Evolutionary conservation across 2,888 invertebrate genomes (phyloP), one percentile per base, ranked within the genome.

Genomic region (Brachyptera putata): DNA sequence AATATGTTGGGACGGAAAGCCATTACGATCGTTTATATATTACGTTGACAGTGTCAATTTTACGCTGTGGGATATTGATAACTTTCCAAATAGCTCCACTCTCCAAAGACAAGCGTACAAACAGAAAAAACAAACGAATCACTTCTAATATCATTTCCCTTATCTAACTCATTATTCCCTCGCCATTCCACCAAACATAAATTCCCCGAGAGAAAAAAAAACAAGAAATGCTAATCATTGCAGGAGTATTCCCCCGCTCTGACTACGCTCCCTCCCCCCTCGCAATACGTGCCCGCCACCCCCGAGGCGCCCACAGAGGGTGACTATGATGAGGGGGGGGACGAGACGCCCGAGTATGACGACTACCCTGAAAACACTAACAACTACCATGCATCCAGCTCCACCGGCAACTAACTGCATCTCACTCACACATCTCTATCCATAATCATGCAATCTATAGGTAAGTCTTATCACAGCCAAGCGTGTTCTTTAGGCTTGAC

Each of bases 301-400:
- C 79, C 68, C 80, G 64, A 64, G 36, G 50, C 60, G 26, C 62
- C 64, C 36, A 25, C 53, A 46, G 64, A 64, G 36, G 58, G 43
- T 22, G 64, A 64, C 68, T 82, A 83, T 63, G 82, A 81, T 60
- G 71, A 69, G 26, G 79, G 72, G 61, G 77, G 80, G 67, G 82
- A 83, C 62, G 83, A 84, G 68, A 82, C 83, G 68, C 82, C 83
- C 55, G 78, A 79, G 61, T 79, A 85, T 75, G 75, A 83, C 48
- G 82, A 82, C 61, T 53, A 53, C 36, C 30, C 53, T n/a, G 53
- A 53, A 16, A 34, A 53, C 36, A 68, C 62, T 63, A 69, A 61
- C 65, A 67, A 64, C 56, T 64, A 62, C 58, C 63, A 61, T 39
- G 63, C 63, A 43, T 61, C 63, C 16, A 63, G 63, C 46, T 56